Base-by-base conservation (phyloP, 2,797 vertebrate species). In the Ctenochaetus hawaiiensis region DNA sequence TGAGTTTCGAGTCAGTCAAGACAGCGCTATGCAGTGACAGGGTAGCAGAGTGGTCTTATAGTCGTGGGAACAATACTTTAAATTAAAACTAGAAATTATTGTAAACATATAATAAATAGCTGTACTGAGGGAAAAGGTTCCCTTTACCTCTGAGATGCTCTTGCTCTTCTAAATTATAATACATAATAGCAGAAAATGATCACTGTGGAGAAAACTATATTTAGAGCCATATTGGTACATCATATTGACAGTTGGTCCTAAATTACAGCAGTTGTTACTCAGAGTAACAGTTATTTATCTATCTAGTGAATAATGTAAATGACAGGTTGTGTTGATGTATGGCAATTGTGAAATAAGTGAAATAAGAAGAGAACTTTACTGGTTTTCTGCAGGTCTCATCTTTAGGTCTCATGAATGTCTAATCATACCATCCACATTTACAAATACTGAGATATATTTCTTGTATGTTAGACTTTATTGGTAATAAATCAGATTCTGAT, bases 1-100 rank as follows among this genome's bases (percentile, higher is more conserved):
- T 62, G 22, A 71, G 66, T 67, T 30, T 30, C 48, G 30, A 63
- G 49, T 16, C 60, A 62, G n/a, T 65, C 4, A 51, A 59, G 17
- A 67, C 49, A 26, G 5, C 22, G 17, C 1, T 26, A 20, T n/a
- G 23, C 9, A n/a, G 67, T 4, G 57, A 69, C 6, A 39, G 22
- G 34, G 13, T 5, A 18, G 34, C 10, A 57, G n/a, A 18, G 26
- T 8, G 41, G 45, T 41, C 11, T 58, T 34, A 34, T 49, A 45
- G 16, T 1, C 61, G 4, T 72, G 63, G 45, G 23, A 26, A 67
- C 26, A 66, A 52, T 48, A 43, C 12, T 63, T 54, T 59, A 18
- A 20, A 67, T 67, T 30, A 20, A 70, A 58, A 30, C 23, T 49
- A 58, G 44, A 64, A 61, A 59, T 34, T 1, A 7, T 39, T 56